Evolutionary conservation across 2,888 invertebrate species (phyloP).

Genomic region (Meiosimyza decipiens): DNA sequence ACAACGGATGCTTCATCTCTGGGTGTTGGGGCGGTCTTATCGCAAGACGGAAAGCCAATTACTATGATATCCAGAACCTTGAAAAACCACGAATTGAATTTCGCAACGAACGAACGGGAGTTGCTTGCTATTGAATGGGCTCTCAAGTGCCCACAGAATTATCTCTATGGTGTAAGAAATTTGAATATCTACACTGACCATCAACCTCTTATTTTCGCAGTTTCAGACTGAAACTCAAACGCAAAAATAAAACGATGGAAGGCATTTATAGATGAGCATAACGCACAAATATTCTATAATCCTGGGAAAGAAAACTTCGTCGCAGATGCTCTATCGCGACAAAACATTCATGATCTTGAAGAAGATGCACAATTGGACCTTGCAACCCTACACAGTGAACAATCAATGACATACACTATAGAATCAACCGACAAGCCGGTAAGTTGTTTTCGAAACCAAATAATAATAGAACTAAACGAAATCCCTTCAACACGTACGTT

Average conservation of each 20-base stretch:
- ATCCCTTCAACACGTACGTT: conserved; percentile 23
- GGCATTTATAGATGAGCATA: conserved; percentile 33
- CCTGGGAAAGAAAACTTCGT: conserved; percentile 40
- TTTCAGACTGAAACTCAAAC: conserved; percentile 26
- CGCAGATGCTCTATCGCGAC: conserved; percentile 30
- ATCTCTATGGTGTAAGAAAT: too few species aligned
- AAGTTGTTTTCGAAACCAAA: conserved; percentile 45
- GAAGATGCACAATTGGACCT: conserved; percentile 31
- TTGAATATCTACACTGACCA: conserved; percentile 35
- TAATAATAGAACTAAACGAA: conserved; percentile 39
- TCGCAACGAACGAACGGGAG: conserved; percentile 6
- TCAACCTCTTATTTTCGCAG: conserved; percentile 20
- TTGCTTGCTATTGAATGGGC: too few species aligned
- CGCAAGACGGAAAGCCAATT: conserved; percentile 25
- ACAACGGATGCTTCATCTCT: conserved; percentile 35
- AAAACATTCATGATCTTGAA: conserved; percentile 36
- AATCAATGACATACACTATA: conserved; percentile 36
- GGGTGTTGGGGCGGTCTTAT: conserved; percentile 34
- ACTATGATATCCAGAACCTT: conserved; percentile 31
- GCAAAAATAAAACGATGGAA: conserved; percentile 16
- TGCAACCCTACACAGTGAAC: conserved; percentile 37
- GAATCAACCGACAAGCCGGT: conserved; percentile 42
- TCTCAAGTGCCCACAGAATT: too few species aligned
- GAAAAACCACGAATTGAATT: conserved; percentile 19
- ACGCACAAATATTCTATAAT: conserved; percentile 34